Base-by-base conservation (phyloP, 2,888 invertebrate species). In the Monoplex corrugatus region DNA sequence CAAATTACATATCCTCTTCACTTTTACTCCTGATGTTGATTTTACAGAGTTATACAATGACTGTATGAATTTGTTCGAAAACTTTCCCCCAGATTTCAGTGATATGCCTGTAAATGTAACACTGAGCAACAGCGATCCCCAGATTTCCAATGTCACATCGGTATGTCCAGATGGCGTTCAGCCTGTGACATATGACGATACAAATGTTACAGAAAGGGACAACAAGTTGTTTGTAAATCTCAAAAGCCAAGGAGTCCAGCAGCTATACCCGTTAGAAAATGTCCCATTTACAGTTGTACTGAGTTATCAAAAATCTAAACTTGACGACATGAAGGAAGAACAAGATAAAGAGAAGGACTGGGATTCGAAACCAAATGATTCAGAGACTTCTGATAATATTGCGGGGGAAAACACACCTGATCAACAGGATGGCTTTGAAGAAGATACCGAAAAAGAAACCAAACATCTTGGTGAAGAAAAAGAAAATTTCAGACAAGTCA, bases 191-290 rank as follows among this genome's bases (percentile, higher is more conserved):
- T 0, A 38, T 6, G 8, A n/a, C 19, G 43, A 68, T 23, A 43
- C 43, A 2, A 68, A 68, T 23, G 28, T 68, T 16, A 68, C 63
- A n/a, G 32, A 68, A 28, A 86, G n/a, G n/a, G 43, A 43, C 1
- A n/a, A 16, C 40, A 32, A 32, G n/a, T 40, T 68, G 19, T 86
- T 68, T 43, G 86, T 68, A 13, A 43, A 68, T 32, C 28, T 40
- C 2, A 32, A 10, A n/a, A 40, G n/a, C 10, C 10, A 86, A 3
- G 86, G 86, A 43, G 2, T 13, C 13, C 40, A 68, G 68, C 68
- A 68, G 43, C 28, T 86, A n/a, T 86, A 86, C n/a, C 86, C 86
- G 16, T 50, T 86, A n/a, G 43, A 68, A n/a, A 40, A 86, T 16
- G 16, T 86, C 28, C 68, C 63, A 13, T 86, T 84, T 38, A 50